These are phyloP conservation scores for Arctocebus calabarensis DNA, from an alignment of 2,797 vertebrate genomes.

Conservation along the genomic window DNA sequence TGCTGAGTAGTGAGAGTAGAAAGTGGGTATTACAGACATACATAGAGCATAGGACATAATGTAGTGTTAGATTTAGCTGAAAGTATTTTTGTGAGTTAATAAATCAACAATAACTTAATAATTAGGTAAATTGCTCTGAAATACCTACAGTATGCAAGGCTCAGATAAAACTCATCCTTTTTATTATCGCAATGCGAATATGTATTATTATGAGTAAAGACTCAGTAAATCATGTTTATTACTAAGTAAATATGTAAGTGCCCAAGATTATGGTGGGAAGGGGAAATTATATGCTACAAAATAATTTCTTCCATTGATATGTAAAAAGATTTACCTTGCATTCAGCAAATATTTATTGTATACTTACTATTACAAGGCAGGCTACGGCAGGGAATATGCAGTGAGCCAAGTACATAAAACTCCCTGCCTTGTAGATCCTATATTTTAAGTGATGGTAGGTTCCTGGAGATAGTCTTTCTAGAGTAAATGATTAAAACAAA, in stretches of 20 bases:
- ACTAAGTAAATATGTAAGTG: background rate
- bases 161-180: background rate
- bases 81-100: background rate
- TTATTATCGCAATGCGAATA: background rate
- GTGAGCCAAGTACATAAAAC: background rate
- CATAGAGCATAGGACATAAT: background rate
- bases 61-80: background rate
- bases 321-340: background rate
- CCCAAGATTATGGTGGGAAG: background rate
- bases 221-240: background rate
- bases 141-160: background rate
- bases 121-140: background rate
- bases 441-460: background rate
- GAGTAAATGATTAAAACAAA: background rate
- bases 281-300: background rate
- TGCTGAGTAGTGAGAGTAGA: background rate
- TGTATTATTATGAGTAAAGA: background rate
- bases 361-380: background rate
- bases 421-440: background rate
- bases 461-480: background rate
- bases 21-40: background rate
- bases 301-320: background rate
- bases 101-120: constrained; percentile 15
- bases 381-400: background rate
- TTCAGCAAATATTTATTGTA: background rate